phyloP scores from a whole-genome alignment of 2,797 vertebrate species.

The Trachurus trachurus region DNA sequence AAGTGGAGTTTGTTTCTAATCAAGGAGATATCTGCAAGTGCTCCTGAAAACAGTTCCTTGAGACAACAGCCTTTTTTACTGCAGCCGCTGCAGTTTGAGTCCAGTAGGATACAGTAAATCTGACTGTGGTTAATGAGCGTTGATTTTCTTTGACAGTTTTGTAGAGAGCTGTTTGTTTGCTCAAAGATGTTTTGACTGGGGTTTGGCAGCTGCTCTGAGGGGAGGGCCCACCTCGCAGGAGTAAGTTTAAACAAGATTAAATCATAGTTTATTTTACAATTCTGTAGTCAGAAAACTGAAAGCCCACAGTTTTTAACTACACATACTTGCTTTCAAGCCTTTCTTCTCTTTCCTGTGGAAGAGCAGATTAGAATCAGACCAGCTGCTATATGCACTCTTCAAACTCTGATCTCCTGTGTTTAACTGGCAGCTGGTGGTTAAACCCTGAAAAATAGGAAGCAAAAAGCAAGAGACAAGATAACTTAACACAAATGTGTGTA shows the following conservation, averaged over 20 bases:
- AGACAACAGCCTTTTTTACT: not conserved
- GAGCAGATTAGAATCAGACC: not conserved
- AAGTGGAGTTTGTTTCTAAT: slow-evolving; percentile 30
- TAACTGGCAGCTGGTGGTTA: not conserved
- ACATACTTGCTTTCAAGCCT: not conserved
- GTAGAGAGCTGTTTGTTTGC: slow-evolving; percentile 1
- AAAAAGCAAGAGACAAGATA: not conserved
- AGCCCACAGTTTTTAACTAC: not conserved
- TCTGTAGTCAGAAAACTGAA: not conserved
- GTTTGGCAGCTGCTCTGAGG: not conserved
- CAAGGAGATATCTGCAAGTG: slow-evolving; percentile 13
- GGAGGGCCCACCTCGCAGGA: not conserved
- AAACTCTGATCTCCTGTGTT: not conserved
- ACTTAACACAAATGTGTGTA: not conserved
- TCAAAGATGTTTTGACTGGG: not conserved
- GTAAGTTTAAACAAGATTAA: not conserved
- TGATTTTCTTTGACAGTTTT: not conserved
- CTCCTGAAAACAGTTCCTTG: slow-evolving; percentile 2
- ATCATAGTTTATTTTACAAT: not conserved
- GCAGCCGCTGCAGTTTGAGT: not conserved
- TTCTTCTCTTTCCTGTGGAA: not conserved
- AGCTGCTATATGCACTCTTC: no score
- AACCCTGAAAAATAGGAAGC: not conserved
- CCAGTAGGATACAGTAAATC: not conserved
- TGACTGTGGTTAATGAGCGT: not conserved